phyloP scores from a whole-genome alignment of 2,888 invertebrate genomes.

The Ormia ochracea region DNA sequence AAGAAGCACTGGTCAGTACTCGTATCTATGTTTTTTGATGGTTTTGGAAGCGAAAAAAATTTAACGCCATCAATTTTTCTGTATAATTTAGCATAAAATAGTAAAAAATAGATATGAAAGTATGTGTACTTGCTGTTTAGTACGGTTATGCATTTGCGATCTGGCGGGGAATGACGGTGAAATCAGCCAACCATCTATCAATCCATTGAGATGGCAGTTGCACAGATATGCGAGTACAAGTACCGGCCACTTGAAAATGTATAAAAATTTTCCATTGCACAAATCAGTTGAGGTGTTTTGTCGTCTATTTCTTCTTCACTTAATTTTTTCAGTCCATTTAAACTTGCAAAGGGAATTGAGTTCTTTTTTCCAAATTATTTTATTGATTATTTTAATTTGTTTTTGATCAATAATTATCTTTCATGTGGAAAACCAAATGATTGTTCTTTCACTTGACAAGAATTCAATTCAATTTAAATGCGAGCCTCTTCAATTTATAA shows the following conservation, averaged over 20 bases:
- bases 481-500: slow-evolving; percentile 1
- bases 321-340: not conserved
- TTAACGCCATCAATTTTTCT: slow-evolving; percentile 68
- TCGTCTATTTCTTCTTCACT: not conserved
- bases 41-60: slow-evolving; percentile 69
- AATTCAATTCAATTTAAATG: no score
- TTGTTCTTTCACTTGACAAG: no score
- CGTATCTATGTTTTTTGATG: slow-evolving; percentile 44
- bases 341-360: slow-evolving; percentile 10
- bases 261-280: slow-evolving; percentile 16
- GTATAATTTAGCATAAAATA: slow-evolving; percentile 60
- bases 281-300: slow-evolving; percentile 48
- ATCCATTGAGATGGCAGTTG: slow-evolving; percentile 5
- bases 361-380: not conserved
- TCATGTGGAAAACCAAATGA: not conserved
- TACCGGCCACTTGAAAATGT: slow-evolving; percentile 44
- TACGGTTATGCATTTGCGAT: slow-evolving; percentile 18
- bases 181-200: slow-evolving; percentile 37
- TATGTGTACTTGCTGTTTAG: slow-evolving; percentile 37
- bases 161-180: not conserved
- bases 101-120: slow-evolving; percentile 29
- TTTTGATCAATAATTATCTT: not conserved
- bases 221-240: no score
- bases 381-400: not conserved
- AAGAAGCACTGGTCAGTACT: not conserved